Percentiles rank a stretch among this genome's conserved stretches.
These are phyloP conservation scores for Papilio polytes DNA, from an alignment of 1,140 invertebrate genomes.

Conservation along the genomic window DNA sequence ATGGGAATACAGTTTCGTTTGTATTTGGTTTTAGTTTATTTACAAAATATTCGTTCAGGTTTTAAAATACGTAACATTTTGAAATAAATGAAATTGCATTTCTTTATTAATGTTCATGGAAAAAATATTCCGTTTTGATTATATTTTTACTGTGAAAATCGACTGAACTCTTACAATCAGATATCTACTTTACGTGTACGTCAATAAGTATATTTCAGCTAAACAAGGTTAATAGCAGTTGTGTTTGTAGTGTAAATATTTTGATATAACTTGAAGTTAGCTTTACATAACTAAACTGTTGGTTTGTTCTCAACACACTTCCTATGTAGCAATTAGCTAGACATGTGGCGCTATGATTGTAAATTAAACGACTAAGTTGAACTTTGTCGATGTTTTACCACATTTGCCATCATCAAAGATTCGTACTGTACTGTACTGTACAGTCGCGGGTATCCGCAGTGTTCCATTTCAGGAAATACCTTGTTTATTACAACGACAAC, in stretches of 20 bases:
- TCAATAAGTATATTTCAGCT: too few species aligned
- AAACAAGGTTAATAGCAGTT: background rate
- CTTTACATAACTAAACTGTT: slow-evolving; percentile 11
- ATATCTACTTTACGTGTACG: too few species aligned
- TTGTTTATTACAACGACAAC: too few species aligned
- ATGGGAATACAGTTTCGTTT: slow-evolving; percentile 2
- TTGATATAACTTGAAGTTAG: background rate
- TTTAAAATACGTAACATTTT: background rate
- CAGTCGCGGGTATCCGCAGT: too few species aligned
- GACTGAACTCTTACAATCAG: too few species aligned
- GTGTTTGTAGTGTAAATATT: background rate
- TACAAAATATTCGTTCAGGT: background rate
- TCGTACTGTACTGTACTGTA: too few species aligned
- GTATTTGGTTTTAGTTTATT: background rate
- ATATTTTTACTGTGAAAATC: background rate
- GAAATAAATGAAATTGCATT: background rate
- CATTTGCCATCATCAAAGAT: too few species aligned
- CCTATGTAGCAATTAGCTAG: background rate
- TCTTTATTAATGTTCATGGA: background rate
- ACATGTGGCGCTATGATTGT: background rate
- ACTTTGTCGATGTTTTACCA: too few species aligned
- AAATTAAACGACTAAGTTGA: background rate
- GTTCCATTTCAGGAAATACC: too few species aligned
- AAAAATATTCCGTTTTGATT: background rate
- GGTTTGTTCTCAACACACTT: background rate